Percentiles rank a stretch among this genome's conserved stretches.
phyloP scores from a whole-genome alignment of 2,113 vertebrate species.

The Albula glossodonta region DNA sequence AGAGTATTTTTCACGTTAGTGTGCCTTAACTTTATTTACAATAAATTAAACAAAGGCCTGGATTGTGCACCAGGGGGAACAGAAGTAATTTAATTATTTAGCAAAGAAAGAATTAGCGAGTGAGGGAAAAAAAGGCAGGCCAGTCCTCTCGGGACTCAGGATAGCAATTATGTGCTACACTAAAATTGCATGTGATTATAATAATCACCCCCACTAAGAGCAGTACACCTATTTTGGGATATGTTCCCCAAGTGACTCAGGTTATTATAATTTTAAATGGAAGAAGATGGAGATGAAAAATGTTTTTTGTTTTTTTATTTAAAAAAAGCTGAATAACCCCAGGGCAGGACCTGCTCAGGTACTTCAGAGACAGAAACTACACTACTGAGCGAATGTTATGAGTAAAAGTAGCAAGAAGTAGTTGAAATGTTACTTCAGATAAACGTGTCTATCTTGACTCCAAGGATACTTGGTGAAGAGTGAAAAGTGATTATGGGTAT shows the following conservation, averaged over 20 bases:
- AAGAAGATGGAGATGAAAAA: not conserved
- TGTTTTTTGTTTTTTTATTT: not conserved
- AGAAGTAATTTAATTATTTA: slow-evolving; percentile 12
- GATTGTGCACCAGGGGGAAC: not conserved
- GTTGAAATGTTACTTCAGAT: not conserved
- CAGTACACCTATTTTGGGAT: slow-evolving; percentile 16
- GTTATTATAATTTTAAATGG: slow-evolving; percentile 16
- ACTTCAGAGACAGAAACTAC: not conserved
- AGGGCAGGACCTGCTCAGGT: not conserved
- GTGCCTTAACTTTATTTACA: slow-evolving; percentile 14
- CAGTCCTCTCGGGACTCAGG: not conserved
- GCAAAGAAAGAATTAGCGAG: slow-evolving; percentile 8
- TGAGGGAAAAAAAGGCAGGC: not conserved
- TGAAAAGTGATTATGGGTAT: not conserved
- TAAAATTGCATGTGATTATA: slow-evolving; percentile 15
- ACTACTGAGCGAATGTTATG: too few relatives aligned
- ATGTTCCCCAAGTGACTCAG: slow-evolving; percentile 8
- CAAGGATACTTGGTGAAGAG: not conserved
- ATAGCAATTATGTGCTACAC: slow-evolving; percentile 10
- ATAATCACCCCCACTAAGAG: slow-evolving; percentile 16
- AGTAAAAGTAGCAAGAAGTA: too few relatives aligned
- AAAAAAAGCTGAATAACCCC: not conserved
- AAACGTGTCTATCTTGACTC: not conserved
- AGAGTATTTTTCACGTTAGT: not conserved
- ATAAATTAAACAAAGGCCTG: slow-evolving; percentile 9